Percentiles rank a stretch among this genome's conserved stretches.
These are phyloP conservation scores for Cyclina sinensis DNA, from an alignment of 1,140 invertebrate genomes.

Conservation along the genomic window DNA sequence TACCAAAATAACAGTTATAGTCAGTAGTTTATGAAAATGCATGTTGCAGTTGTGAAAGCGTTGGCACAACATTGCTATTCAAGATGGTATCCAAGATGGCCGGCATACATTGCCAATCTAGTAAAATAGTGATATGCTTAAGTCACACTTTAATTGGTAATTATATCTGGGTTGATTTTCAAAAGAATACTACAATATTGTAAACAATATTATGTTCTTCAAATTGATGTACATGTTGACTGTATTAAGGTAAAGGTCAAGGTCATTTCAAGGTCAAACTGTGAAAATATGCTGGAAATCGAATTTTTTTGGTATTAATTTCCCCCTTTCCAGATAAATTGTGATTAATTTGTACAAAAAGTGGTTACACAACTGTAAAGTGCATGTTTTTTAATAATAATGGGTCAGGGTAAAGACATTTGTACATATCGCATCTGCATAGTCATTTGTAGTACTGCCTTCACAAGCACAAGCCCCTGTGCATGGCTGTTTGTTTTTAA, in stretches of 20 bases:
- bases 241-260: background rate
- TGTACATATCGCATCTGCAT: background rate
- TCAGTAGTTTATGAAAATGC: background rate
- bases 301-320: background rate
- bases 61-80: too few relatives aligned
- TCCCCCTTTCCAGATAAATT: background rate
- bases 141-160: background rate
- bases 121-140: background rate
- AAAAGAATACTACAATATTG: background rate
- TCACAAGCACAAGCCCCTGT: background rate
- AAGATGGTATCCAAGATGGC: background rate
- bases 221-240: background rate
- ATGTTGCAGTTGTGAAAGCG: too few relatives aligned
- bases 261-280: background rate
- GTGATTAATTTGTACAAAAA: background rate
- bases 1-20: background rate
- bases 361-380: background rate
- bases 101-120: background rate
- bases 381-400: background rate
- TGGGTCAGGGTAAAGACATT: background rate
- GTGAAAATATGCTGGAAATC: background rate
- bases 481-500: conserved; percentile 20
- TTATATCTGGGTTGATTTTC: background rate
- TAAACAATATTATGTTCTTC: background rate
- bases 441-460: conserved; percentile 6